phyloP scores from a whole-genome alignment of 2,797 vertebrate genomes.

The Sciaenops ocellatus region DNA sequence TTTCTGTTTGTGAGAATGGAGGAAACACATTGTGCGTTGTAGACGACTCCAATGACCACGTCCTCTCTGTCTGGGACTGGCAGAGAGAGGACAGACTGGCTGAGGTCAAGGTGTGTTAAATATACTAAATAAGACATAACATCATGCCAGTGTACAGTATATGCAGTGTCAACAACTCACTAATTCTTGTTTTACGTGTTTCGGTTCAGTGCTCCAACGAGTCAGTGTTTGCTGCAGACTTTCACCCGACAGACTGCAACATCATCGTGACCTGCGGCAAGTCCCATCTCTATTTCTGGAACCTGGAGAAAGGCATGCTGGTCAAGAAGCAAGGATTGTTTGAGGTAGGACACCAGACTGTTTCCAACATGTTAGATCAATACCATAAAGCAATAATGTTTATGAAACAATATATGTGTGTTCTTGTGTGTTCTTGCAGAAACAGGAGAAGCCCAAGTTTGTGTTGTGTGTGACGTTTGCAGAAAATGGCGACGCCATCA shows the following conservation, averaged over 20 bases:
- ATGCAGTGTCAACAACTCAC: neutral
- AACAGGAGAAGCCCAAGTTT: conserved; percentile 99
- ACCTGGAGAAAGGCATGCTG: conserved; percentile 91
- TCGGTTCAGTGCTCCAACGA: conserved; percentile 93
- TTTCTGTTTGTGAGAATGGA: conserved; percentile 88
- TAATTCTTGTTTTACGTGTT: conserved; percentile 10
- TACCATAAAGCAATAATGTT: neutral
- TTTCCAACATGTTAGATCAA: neutral
- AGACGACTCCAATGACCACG: conserved; percentile 97
- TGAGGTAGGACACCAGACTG: conserved; percentile 86
- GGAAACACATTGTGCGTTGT: conserved; percentile 94
- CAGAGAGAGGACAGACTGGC: conserved; percentile 95
- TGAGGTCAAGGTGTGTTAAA: conserved; percentile 90
- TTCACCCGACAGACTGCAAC: conserved; percentile 97
- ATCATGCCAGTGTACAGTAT: too few species aligned
- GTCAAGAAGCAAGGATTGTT: conserved; percentile 98
- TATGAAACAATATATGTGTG: neutral
- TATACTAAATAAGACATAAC: neutral
- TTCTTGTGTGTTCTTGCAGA: conserved; percentile 86
- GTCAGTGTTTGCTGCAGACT: conserved; percentile 95
- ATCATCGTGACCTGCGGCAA: conserved; percentile 97
- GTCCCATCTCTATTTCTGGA: conserved; percentile 98
- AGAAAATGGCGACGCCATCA: conserved; percentile 97
- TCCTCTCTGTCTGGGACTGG: conserved; percentile 99
- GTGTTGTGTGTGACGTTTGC: conserved; percentile 98